These are phyloP conservation scores for Goniozus legneri DNA, from an alignment of 1,140 invertebrate genomes.

Conservation along the genomic window DNA sequence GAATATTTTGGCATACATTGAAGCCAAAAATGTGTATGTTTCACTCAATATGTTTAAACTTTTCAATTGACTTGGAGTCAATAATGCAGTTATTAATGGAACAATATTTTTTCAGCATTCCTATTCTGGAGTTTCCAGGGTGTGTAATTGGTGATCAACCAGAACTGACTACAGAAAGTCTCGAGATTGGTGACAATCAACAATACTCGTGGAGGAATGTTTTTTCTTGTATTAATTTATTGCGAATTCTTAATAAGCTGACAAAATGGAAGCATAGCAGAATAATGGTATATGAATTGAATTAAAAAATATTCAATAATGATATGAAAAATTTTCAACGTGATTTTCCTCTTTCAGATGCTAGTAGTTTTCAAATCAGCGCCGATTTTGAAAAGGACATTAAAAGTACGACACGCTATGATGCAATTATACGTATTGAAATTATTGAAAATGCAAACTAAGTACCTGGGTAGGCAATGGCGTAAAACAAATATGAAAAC, in stretches of 20 bases:
- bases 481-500: constrained; percentile 99
- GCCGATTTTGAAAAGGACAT: constrained; percentile 92
- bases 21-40: constrained; percentile 85
- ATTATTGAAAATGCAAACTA: constrained; percentile 98
- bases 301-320: constrained; percentile 6
- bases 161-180: constrained; percentile 87
- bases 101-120: constrained; percentile 63
- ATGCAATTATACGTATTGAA: constrained; percentile 98
- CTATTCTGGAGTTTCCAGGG: constrained; percentile 91
- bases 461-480: constrained; percentile 98
- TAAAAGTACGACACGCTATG: constrained; percentile 95
- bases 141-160: constrained; percentile 96
- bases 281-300: constrained; percentile 85
- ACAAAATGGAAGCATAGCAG: constrained; percentile 99
- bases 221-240: constrained; percentile 96
- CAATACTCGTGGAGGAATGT: constrained; percentile 96
- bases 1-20: constrained; percentile 93
- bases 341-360: constrained; percentile 65
- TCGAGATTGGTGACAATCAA: constrained; percentile 85
- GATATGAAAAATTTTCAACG: neutral
- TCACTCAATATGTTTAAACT: neutral
- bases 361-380: constrained; percentile 99
- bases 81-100: constrained; percentile 6
- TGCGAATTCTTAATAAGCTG: constrained; percentile 96
- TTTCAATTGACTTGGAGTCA: neutral